Base-by-base conservation (phyloP, 2,888 invertebrate species). In the Lysandra coridon region DNA sequence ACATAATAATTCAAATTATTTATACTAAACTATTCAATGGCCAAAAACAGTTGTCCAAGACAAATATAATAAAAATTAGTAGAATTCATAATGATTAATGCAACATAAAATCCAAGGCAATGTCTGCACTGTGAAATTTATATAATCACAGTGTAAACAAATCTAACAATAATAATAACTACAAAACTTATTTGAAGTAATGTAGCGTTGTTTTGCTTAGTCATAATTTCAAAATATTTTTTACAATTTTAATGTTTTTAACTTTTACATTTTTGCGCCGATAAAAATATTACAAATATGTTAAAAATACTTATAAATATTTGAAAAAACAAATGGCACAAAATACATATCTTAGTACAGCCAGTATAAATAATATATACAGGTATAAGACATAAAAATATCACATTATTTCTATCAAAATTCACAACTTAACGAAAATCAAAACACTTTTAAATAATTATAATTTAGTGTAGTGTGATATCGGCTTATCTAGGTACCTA, bases 361-460 rank as follows among this genome's bases (percentile, higher is more conserved):
- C 60, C 79, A 74, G 79, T 79, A 44, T 79, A 79, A 57, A 37
- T 79, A 57, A 57, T 74, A 33, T 79, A 79, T 79, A 79, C 79
- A 79, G 79, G 79, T 79, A 79, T 40, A 79, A 79, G 79, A 79
- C 44, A 78, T 6, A 40, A 49, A 69, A 78, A 40, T 74, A 74
- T 74, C 74, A 74, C 74, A 74, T 23, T 12, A n/a, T n/a, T 40
- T n/a, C 1, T 73, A 44, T 49, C 2, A 49, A 49, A 10, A 49
- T 49, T 49, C 2, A 49, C 49, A 49, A 49, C 10, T 2, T 10
- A 44, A 44, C 10, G 0, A 44, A 44, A 44, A 44, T 10, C 44
- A 44, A 44, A 44, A 44, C 44, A 44, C 44, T 44, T 44, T 44
- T 44, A 23, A 23, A 23, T 23, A 23, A 23, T 23, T 44, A 14